A percentile compares a stretch with the other conserved stretches of the same genome.
phyloP scores from a whole-genome alignment of 2,113 vertebrate species.

The Rhabdomys dilectus region DNA sequence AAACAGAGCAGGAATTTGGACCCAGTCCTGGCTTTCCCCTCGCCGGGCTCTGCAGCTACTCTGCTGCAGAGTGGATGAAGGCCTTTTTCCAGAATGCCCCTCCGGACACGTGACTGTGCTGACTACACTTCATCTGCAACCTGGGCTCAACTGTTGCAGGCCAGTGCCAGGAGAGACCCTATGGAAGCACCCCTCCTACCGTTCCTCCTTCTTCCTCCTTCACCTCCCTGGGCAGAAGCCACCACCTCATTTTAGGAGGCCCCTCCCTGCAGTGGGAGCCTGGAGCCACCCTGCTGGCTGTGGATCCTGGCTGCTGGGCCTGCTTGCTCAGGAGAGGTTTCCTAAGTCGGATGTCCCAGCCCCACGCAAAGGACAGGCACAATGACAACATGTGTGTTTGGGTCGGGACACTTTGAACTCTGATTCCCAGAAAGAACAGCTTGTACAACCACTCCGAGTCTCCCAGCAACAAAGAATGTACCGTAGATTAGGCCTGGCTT shows the following conservation, averaged over 20 bases:
- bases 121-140: neutral
- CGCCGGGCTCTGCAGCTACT: neutral
- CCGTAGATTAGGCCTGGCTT: slow-evolving; percentile 36
- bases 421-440: slow-evolving; percentile 63
- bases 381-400: neutral
- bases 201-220: neutral
- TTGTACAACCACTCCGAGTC: slow-evolving; percentile 57
- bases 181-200: neutral
- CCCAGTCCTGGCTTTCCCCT: neutral
- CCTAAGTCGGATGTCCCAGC: neutral
- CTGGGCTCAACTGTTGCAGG: neutral
- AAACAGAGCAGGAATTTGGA: neutral
- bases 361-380: slow-evolving; percentile 25
- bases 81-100: neutral
- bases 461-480: slow-evolving; percentile 66
- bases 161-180: neutral
- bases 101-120: neutral
- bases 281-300: neutral
- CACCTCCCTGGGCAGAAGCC: neutral
- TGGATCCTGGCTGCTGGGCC: neutral
- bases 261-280: neutral
- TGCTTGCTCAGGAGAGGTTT: neutral
- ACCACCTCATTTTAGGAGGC: slow-evolving; percentile 3
- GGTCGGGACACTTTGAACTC: slow-evolving; percentile 72
- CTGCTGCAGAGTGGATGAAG: neutral